phyloP scores from a whole-genome alignment of 1,140 invertebrate genomes.

The Semibalanus balanoides region DNA sequence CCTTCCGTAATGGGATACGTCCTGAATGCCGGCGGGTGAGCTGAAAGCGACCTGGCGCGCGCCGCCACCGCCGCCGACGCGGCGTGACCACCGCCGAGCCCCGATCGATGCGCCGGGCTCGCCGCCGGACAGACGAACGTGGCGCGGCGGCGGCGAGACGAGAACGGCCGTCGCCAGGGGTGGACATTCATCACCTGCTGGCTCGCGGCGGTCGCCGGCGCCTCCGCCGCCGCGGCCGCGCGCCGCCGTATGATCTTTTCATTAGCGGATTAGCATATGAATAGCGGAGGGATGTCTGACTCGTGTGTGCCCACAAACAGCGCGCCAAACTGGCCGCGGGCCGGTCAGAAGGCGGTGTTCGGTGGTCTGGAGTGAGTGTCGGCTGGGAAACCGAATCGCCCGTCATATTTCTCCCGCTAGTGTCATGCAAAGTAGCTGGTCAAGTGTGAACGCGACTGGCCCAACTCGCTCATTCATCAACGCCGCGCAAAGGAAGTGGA shows the following conservation, averaged over 20 bases:
- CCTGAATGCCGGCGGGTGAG: not conserved
- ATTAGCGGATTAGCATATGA: conserved; percentile 2
- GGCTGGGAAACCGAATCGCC: not conserved
- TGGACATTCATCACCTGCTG: not conserved
- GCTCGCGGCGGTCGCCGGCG: too few species aligned
- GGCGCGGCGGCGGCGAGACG: too few species aligned
- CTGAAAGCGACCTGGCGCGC: not conserved
- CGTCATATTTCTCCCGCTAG: not conserved
- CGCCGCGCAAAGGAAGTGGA: not conserved
- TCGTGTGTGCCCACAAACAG: not conserved
- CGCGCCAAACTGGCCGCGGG: too few species aligned
- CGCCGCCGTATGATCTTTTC: not conserved
- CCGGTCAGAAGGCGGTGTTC: not conserved
- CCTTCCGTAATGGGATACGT: not conserved
- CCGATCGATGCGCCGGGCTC: not conserved
- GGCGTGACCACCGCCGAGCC: too few species aligned
- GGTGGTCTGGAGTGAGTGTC: not conserved
- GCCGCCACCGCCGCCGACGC: too few species aligned
- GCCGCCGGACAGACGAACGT: too few species aligned
- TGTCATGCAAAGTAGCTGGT: conserved; percentile 1
- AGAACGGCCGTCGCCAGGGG: not conserved
- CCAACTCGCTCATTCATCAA: not conserved
- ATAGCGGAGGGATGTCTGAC: not conserved
- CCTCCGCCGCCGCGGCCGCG: too few species aligned
- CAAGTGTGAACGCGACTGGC: not conserved